phyloP scores from a whole-genome alignment of 2,888 invertebrate genomes.

The Cheilosia vernalis region DNA sequence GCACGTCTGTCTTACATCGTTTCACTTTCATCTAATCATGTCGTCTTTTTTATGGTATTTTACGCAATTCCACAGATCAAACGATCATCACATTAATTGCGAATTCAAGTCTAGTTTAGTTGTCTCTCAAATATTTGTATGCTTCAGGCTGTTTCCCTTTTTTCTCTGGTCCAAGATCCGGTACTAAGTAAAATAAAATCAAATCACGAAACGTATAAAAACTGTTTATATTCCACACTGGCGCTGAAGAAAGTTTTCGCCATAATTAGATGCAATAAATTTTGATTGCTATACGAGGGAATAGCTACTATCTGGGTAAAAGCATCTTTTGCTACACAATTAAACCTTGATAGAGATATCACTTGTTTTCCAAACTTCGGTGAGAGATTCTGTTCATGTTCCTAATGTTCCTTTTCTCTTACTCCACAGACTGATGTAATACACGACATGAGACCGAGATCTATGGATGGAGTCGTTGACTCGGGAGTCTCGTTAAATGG shows the following conservation, averaged over 20 bases:
- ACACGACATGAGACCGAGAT: slow-evolving; percentile 82
- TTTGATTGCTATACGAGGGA: slow-evolving; percentile 1
- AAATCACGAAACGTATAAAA: slow-evolving; percentile 49
- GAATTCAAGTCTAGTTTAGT: slow-evolving; percentile 45
- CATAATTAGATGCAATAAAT: slow-evolving; percentile 35
- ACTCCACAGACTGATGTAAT: slow-evolving; percentile 81
- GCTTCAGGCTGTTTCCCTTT: slow-evolving; percentile 40
- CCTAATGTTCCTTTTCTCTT: slow-evolving; percentile 32
- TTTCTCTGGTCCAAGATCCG: slow-evolving; percentile 53
- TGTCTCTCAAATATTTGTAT: slow-evolving; percentile 10
- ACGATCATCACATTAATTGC: slow-evolving; percentile 36
- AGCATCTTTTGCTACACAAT: slow-evolving; percentile 22
- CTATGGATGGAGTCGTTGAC: slow-evolving; percentile 82
- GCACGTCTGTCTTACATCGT: neutral
- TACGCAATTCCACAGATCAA: neutral
- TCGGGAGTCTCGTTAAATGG: slow-evolving; percentile 82
- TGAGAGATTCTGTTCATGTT: slow-evolving; percentile 42
- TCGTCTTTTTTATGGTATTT: neutral
- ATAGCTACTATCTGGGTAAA: neutral
- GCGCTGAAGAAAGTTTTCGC: slow-evolving; percentile 52
- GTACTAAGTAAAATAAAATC: slow-evolving; percentile 47
- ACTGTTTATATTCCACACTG: slow-evolving; percentile 49
- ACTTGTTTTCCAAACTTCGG: neutral
- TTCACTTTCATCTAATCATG: slow-evolving; percentile 18
- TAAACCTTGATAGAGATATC: slow-evolving; percentile 32